Base-by-base conservation (phyloP, 2,888 invertebrate genomes). In the Ectemnius lituratus region DNA sequence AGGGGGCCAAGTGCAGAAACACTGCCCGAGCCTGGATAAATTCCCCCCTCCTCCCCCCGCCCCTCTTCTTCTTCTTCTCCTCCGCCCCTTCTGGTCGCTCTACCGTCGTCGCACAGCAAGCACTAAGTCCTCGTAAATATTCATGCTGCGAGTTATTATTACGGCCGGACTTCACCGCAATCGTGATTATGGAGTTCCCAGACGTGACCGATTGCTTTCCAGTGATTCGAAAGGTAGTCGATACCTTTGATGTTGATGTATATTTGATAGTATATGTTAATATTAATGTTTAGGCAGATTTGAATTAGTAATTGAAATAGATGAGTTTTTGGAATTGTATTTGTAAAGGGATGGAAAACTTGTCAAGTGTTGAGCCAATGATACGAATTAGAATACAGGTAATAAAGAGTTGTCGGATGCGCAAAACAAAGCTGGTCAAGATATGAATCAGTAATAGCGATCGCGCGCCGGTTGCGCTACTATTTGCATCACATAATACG, bases 1-100 rank as follows among this genome's bases (percentile, higher is more conserved):
- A 89, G 84, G 84, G 89, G 88, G 89, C 88, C 90, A 90, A 90
- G 89, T 89, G 89, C 88, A 89, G 75, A 83, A 83, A 81, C 66
- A 59, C 70, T 59, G 27, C 46, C 71, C 52, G 52, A 14, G 52
- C 52, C 75, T 63, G 61, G 83, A 78, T 78, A 67, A 78, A 80
- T 78, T 76, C 73, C 66, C 57, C 23, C 20, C 72, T 62, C 52
- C 52, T 52, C 52, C 16, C 37, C n/a, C n/a, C n/a, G n/a, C n/a
- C n/a, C n/a, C n/a, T n/a, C n/a, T n/a, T n/a, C n/a, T n/a, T n/a
- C n/a, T n/a, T n/a, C n/a, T n/a, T 11, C 8, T 20, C 2, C 2
- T 20, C 20, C 20, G 1, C 2, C 2, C 20, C 20, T 2, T 20
- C 2, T 20, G 2, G 20, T 20, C 20, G 2, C 20, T 20, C 20